Evolutionary conservation across 1,140 invertebrate genomes (phyloP), one percentile per base, ranked within the genome.

Genomic region (Lerema accius): DNA sequence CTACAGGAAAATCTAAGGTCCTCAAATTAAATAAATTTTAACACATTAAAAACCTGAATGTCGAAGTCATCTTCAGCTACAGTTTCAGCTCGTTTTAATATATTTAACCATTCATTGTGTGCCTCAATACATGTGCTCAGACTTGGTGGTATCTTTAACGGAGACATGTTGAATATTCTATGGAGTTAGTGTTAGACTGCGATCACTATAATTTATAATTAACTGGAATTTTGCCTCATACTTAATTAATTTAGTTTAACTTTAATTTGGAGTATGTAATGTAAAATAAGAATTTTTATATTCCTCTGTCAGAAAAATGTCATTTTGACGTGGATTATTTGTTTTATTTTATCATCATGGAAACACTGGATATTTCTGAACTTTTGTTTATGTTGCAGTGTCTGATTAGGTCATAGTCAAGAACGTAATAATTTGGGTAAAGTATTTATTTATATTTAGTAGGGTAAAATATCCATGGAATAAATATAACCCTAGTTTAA

Each of bases 101-200:
- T 59, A n/a, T 37, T 60, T 11, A 65, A 6, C 63, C 63, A 65
- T 13, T 59, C 9, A 13, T 59, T 53, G 26, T 65, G 63, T 5
- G 63, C 53, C n/a, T 59, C 46, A 13, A 59, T 26, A n/a, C 14
- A 13, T 13, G 50, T 43, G 10, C 15, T 50, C 14, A 60, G 19
- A n/a, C 16, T 16, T 6, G 40, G 2, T 0, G 63, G 55, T 17
- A 50, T 13, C 39, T 65, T 58, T 13, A 64, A n/a, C 19, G 15
- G 13, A 6, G 39, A 23, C 39, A 58, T 42, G n/a, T n/a, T n/a
- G n/a, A n/a, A n/a, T n/a, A n/a, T n/a, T n/a, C n/a, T n/a, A n/a
- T n/a, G n/a, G n/a, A n/a, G n/a, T n/a, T n/a, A n/a, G n/a, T n/a
- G n/a, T n/a, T n/a, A n/a, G 14, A 4, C 23, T 49, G 11, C 11